phyloP scores from a whole-genome alignment of 2,797 vertebrate species.

The Gila robusta region DNA sequence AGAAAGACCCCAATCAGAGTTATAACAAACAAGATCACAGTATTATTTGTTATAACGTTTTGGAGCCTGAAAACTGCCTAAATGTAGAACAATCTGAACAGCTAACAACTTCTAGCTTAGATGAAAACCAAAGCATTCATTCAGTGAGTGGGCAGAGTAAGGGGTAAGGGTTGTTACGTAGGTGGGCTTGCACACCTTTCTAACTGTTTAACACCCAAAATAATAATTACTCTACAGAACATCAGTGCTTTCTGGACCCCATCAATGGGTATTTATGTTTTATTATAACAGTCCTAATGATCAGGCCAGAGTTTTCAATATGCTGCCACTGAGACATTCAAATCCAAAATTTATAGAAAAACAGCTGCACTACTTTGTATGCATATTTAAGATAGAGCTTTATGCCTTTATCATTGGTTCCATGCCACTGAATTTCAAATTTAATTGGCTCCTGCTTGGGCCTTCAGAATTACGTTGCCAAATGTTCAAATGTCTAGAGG shows the following conservation, averaged over 20 bases:
- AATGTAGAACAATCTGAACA: neutral
- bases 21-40: neutral
- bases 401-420: constrained; percentile 37
- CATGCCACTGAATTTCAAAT: constrained; percentile 28
- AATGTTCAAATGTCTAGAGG: constrained; percentile 35
- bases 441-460: constrained; percentile 13
- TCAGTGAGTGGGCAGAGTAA: constrained; percentile 23
- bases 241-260: neutral
- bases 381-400: constrained; percentile 11
- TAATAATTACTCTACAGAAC: constrained; percentile 2
- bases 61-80: neutral
- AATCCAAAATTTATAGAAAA: constrained; percentile 32
- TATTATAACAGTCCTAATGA: constrained; percentile 10
- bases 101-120: neutral
- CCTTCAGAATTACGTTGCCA: constrained; percentile 16
- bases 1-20: neutral
- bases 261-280: neutral
- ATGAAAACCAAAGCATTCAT: neutral
- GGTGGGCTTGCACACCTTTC: constrained; percentile 8
- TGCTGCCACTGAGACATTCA: constrained; percentile 11
- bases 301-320: constrained; percentile 34
- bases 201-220: constrained; percentile 6
- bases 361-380: constrained; percentile 31
- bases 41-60: neutral
- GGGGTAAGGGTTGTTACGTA: neutral